These are phyloP conservation scores for Dolichallabes microphthalmus DNA, from an alignment of 2,113 vertebrate genomes.

Conservation along the genomic window DNA sequence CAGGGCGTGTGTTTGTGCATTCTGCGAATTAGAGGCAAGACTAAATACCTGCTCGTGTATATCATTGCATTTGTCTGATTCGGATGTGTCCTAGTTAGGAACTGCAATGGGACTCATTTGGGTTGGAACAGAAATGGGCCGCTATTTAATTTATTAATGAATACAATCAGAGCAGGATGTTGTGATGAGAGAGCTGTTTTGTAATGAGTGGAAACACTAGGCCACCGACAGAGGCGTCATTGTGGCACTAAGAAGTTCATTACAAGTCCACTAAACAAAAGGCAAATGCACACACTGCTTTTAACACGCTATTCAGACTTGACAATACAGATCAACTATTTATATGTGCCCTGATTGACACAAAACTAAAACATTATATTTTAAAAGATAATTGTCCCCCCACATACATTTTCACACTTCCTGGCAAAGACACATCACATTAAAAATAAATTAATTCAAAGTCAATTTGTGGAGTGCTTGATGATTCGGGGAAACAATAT, in stretches of 20 bases:
- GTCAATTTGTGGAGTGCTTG: constrained; percentile 78
- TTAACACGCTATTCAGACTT: neutral
- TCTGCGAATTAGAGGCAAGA: constrained; percentile 60
- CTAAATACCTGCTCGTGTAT: constrained; percentile 65
- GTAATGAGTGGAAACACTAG: constrained; percentile 53
- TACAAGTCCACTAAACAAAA: neutral
- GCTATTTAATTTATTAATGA: constrained; percentile 79
- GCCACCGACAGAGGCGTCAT: constrained; percentile 46
- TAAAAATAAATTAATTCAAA: constrained; percentile 81
- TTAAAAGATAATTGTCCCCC: neutral
- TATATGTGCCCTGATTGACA: neutral
- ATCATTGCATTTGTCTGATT: constrained; percentile 73
- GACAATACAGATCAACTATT: neutral
- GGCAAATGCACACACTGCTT: neutral
- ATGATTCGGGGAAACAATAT: constrained; percentile 73
- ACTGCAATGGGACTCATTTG: constrained; percentile 77
- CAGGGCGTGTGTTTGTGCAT: constrained; percentile 56
- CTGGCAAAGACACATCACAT: constrained; percentile 64
- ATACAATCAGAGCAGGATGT: constrained; percentile 66
- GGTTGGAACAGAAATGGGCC: constrained; percentile 70
- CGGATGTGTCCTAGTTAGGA: constrained; percentile 73
- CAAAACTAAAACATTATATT: neutral
- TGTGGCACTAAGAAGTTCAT: constrained; percentile 1
- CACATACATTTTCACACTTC: constrained; percentile 52
- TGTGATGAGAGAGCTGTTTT: constrained; percentile 67